Conservation (phyloP, 2,888 invertebrate genomes). For the Cremastinae sp. region DNA sequence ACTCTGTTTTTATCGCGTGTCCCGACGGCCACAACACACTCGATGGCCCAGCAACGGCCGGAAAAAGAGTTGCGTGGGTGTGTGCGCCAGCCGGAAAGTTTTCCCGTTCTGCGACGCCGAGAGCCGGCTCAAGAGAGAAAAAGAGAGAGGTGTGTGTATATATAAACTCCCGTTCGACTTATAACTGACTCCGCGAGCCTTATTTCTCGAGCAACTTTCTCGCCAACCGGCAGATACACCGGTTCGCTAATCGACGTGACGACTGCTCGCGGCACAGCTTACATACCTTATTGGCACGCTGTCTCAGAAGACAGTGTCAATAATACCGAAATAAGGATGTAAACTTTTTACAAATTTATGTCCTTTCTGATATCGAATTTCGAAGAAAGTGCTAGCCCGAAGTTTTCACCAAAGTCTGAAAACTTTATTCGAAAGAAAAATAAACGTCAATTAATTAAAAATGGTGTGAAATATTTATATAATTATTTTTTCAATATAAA, state of each 20-base stretch:
- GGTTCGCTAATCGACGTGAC: conserved; percentile 50
- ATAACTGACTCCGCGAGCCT: conserved; percentile 43
- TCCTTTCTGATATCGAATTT: too few species aligned
- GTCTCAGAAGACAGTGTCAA: neutral
- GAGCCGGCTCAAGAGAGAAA: conserved; percentile 35
- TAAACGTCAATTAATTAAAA: too few species aligned
- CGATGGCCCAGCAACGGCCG: conserved; percentile 6
- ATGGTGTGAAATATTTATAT: too few species aligned
- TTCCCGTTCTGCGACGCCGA: too few species aligned
- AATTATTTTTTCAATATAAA: too few species aligned
- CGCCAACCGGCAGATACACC: conserved; percentile 25
- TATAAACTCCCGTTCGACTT: conserved; percentile 28
- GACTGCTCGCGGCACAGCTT: conserved; percentile 45
- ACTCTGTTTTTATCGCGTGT: conserved; percentile 21
- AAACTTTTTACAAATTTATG: conserved; percentile 6
- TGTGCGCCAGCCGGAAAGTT: too few species aligned
- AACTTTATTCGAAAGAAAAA: too few species aligned
- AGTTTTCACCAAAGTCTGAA: too few species aligned
- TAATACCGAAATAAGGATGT: conserved; percentile 1
- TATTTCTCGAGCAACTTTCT: conserved; percentile 19
- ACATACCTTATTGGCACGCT: too few species aligned
- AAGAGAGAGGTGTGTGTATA: conserved; percentile 28
- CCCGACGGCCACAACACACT: neutral
- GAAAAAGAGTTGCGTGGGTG: conserved; percentile 20
- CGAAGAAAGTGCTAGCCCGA: too few species aligned